Base-by-base conservation (phyloP, 1,140 invertebrate genomes). In the Pseudomyrmex gracilis region DNA sequence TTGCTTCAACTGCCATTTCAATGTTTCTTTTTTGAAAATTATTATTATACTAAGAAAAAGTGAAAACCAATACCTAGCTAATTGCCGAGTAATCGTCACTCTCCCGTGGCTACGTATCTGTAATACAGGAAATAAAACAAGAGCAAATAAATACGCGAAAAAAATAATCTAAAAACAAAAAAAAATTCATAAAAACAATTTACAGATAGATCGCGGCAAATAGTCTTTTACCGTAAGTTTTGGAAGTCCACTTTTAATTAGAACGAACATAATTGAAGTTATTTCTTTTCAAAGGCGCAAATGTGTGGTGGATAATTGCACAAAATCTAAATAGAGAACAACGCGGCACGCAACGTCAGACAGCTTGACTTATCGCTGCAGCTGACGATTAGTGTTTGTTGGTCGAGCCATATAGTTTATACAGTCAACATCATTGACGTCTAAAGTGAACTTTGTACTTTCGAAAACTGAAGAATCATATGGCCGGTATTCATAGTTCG, bases 51-150 rank as follows among this genome's bases (percentile, higher is more conserved):
- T 82, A 53, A 53, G 12, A 53, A 43, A 73, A 82, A 73, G 47
- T 73, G 53, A 43, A 78, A 17, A 68, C 17, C 34, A 58, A 70
- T 85, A 88, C 87, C 87, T 89, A 55, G 73, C 47, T 45, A 49
- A 22, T 49, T 24, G 58, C n/a, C 80, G 82, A 22, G 67, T 17
- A 66, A 83, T 43, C 43, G 34, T 34, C 15, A 84, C 15, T 43
- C 66, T 55, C 57, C n/a, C 53, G 47, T 3, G 45, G 17, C n/a
- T 24, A 34, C 7, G 34, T 68, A 58, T 67, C 87, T 89, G 43
- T 49, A 88, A 85, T 53, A 73, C 47, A 61, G 7, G 55, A 55
- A 53, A 84, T 17, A 73, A 20, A 78, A 10, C 20, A 17, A 58
- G 10, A 24, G 2, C 1, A 80, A 80, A 80, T 70, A 60, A 49